Base-by-base conservation (phyloP, 2,113 vertebrate genomes). In the Hypocryptadius cinnamomeus region DNA sequence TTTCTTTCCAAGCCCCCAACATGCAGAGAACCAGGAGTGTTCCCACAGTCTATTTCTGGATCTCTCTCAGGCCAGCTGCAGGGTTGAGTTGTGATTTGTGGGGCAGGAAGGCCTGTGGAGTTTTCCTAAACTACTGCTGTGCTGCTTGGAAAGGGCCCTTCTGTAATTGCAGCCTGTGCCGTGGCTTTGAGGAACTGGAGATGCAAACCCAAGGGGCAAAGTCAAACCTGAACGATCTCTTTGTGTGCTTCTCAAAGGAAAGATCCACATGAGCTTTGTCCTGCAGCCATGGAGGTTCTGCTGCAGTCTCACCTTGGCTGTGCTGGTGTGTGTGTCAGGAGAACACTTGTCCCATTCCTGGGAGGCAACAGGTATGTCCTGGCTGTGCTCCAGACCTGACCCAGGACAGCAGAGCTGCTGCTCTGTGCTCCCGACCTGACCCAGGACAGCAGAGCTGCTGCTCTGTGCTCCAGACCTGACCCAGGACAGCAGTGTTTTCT, bases 101-200 rank as follows among this genome's bases (percentile, higher is more conserved):
- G 92, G 92, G 88, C 83, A 57, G 82, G 8, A 24, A 78, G 73
- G 90, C 81, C 91, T 59, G 64, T 87, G 93, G 87, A 77, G 81
- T 54, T 91, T 17, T 31, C 82, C 69, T 54, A 64, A 92, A 89
- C 66, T 76, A n/a, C 79, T 51, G 76, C 61, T 47, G 66, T 68
- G 85, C 64, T 63, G 48, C 88, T 79, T 16, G 22, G 77, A 73
- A 94, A 82, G 88, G 51, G 73, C 60, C 59, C 3, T 2, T 37
- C 84, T n/a, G 71, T 95, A 92, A 94, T 93, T 96, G 92, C 87
- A 87, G 95, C 81, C 72, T 90, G 2, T 40, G 79, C 85, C 39
- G 7, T 45, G 80, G 37, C 85, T 82, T 60, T 44, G 21, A 30
- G 85, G 76, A 57, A 22, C 63, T 15, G 2, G 10, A 76, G 77